phyloP scores from a whole-genome alignment of 2,888 invertebrate species.

The Homarus gammarus region DNA sequence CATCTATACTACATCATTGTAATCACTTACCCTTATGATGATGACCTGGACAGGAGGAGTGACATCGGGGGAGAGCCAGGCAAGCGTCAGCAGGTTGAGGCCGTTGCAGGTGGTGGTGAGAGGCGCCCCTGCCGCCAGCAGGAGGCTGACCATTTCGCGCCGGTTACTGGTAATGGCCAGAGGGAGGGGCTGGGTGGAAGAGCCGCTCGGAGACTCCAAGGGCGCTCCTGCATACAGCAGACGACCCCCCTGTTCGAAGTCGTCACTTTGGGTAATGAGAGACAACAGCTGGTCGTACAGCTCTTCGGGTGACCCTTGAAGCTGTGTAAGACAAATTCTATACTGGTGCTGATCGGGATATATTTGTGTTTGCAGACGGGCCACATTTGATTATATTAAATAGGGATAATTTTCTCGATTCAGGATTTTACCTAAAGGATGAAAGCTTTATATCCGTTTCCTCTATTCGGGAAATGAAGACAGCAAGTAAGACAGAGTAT shows the following conservation, averaged over 20 bases:
- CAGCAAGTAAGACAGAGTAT: no score
- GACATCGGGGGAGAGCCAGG: constrained; percentile 29
- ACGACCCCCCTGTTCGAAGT: not conserved
- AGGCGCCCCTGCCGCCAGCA: constrained; percentile 30
- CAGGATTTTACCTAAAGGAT: no score
- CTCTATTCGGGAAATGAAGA: no score
- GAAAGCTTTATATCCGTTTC: no score
- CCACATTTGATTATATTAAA: no score
- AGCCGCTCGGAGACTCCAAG: constrained; percentile 3
- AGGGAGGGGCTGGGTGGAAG: not conserved
- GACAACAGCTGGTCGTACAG: constrained; percentile 7
- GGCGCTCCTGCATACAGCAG: constrained; percentile 15
- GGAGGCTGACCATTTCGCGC: not conserved
- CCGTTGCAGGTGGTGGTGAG: constrained; percentile 15
- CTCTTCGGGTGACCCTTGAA: no score
- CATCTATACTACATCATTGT: no score
- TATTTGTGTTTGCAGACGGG: no score
- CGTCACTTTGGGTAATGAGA: constrained; percentile 11
- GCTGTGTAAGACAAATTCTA: no score
- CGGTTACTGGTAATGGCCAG: constrained; percentile 37
- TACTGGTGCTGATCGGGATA: no score
- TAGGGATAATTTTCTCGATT: no score
- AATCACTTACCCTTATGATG: constrained; percentile 34
- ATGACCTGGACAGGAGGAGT: not conserved
- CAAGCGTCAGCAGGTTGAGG: constrained; percentile 24